Conservation (phyloP, 2,797 vertebrate genomes). For the Phoeniculus purpureus region DNA sequence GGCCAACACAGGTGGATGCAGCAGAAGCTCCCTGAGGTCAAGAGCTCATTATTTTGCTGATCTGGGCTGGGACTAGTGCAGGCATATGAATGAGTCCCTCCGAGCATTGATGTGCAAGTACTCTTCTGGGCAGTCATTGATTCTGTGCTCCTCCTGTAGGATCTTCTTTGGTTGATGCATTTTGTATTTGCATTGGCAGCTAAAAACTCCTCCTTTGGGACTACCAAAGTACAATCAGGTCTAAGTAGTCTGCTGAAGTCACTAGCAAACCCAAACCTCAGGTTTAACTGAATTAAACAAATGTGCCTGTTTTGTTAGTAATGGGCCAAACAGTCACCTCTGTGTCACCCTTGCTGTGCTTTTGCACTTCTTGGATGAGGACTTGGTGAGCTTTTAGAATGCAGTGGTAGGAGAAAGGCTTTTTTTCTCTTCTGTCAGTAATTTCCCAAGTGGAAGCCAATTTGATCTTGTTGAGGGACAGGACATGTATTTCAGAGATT, state of each 20-base stretch:
- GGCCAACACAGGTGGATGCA: not conserved
- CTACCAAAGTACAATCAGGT: not conserved
- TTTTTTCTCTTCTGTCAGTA: slow-evolving; percentile 16
- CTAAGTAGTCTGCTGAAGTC: not conserved
- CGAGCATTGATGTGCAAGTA: rapidly evolving
- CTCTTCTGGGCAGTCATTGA: not conserved
- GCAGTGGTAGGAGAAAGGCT: not conserved
- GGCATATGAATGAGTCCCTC: rapidly evolving
- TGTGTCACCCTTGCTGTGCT: not conserved
- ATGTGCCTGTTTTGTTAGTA: not conserved
- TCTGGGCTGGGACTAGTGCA: rapidly evolving
- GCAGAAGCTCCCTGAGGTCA: not conserved
- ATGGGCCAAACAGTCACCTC: not conserved
- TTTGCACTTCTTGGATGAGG: not conserved
- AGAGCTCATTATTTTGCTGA: not conserved
- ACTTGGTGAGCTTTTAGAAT: slow-evolving; percentile 10
- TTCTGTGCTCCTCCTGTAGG: not conserved
- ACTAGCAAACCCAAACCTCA: not conserved
- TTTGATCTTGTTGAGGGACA: not conserved
- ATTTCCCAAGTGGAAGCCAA: slow-evolving; percentile 3
- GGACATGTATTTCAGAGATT: not conserved
- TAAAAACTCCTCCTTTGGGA: not conserved
- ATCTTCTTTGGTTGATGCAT: not conserved
- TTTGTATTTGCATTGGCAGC: not conserved
- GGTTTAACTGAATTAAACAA: too few relatives aligned